Evolutionary conservation across 2,888 invertebrate genomes (phyloP).

Genomic region (Erannis defoliaria): DNA sequence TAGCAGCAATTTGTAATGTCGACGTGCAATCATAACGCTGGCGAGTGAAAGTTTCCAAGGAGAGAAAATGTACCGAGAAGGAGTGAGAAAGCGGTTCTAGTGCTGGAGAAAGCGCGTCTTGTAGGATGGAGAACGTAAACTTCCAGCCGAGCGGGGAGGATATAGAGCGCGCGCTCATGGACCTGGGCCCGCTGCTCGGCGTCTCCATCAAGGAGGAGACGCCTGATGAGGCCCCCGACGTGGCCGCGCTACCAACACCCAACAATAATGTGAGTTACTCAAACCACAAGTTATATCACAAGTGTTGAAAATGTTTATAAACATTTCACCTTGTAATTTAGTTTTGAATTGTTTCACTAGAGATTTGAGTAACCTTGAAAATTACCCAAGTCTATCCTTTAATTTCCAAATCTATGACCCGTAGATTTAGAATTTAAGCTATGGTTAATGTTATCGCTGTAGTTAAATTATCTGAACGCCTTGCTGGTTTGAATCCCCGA

Average conservation of each 20-base stretch:
- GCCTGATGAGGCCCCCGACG: constrained; percentile 70
- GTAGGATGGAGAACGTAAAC: constrained; percentile 74
- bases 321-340: constrained; percentile 9
- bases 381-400: not conserved
- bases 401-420: too few relatives aligned
- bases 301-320: constrained; percentile 20
- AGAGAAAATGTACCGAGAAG: constrained; percentile 64
- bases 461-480: too few relatives aligned
- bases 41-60: constrained; percentile 73
- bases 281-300: not conserved
- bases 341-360: not conserved
- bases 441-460: too few relatives aligned
- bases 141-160: constrained; percentile 78
- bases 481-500: too few relatives aligned
- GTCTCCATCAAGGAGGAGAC: constrained; percentile 82
- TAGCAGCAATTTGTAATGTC: constrained; percentile 70
- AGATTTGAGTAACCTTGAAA: not conserved
- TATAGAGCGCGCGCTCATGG: constrained; percentile 81
- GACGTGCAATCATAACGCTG: constrained; percentile 72
- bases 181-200: constrained; percentile 79
- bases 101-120: constrained; percentile 45
- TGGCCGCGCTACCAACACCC: constrained; percentile 50
- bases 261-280: constrained; percentile 62
- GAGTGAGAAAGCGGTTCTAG: constrained; percentile 55
- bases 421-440: too few relatives aligned